Evolutionary conservation across 2,797 vertebrate species (phyloP), one percentile per base, ranked within the genome.

Genomic region (Muraenolepis orangiensis): DNA sequence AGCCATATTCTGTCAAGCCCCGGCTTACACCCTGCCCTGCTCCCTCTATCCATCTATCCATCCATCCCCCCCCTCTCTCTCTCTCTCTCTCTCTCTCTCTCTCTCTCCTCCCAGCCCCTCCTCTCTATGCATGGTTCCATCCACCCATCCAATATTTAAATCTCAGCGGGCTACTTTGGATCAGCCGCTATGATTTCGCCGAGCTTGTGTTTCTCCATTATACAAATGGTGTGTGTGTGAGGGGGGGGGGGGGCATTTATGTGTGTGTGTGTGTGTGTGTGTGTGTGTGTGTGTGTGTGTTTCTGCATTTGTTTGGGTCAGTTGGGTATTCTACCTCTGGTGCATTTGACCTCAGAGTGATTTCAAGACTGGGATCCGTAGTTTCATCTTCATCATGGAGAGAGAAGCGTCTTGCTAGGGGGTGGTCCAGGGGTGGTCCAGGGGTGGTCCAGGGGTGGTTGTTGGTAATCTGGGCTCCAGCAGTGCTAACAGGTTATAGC

Each of bases 1-100:
- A 74, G 73, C 76, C 71, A 70, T 82, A 73, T 1, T n/a, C 80
- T 82, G 82, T 86, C 80, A 76, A 30, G n/a, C 61, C 61, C 61
- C 26, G 26, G 20, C 79, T 29, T 69, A 69, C n/a, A n/a, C 11
- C 23, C 67, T 69, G 14, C 10, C 16, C 6, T 36, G 30, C 30
- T 23, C 61, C 32, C n/a, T n/a, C n/a, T n/a, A n/a, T n/a, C n/a
- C n/a, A n/a, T n/a, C n/a, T n/a, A n/a, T n/a, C n/a, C n/a, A n/a
- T n/a, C n/a, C 23, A 18, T 11, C 1, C 23, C 32, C n/a, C 64
- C 70, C 67, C 8, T 4, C 10, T 64, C 66, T 10, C 38, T 7
- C 38, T 26, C 71, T n/a, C 71, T 70, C 30, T 2, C n/a, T 23
- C 23, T n/a, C 57, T 23, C 20, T n/a, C 4, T 20, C 66, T 69